These are phyloP conservation scores for Sarcophilus harrisii DNA, from an alignment of 2,797 vertebrate genomes.

Conservation along the genomic window DNA sequence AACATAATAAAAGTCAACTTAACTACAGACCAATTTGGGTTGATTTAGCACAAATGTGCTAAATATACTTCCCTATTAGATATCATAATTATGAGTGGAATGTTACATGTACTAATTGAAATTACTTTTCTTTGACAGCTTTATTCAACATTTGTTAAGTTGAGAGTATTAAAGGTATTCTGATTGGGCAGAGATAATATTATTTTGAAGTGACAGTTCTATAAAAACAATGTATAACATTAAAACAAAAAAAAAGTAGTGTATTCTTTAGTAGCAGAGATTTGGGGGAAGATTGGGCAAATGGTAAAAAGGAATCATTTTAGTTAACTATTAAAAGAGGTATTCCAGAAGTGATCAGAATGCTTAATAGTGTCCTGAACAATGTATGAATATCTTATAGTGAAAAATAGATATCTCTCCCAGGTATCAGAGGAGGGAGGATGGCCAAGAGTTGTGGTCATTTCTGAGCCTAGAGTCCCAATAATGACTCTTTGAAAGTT, in stretches of 20 bases:
- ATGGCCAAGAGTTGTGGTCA: too few relatives aligned
- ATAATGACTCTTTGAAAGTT: too few relatives aligned
- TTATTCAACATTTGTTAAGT: background rate
- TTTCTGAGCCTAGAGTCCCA: too few relatives aligned
- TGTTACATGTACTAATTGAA: background rate
- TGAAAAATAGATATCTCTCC: background rate
- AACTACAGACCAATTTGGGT: background rate
- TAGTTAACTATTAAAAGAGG: too few relatives aligned
- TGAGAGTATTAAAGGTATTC: background rate
- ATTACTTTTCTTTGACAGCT: background rate
- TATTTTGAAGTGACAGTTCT: background rate
- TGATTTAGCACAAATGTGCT: background rate
- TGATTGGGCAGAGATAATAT: background rate
- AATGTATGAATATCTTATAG: background rate
- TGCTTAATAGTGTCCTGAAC: background rate
- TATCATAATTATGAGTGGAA: background rate
- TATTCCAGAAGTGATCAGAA: background rate
- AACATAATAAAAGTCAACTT: background rate
- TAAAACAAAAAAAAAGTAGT: background rate
- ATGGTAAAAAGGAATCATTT: background rate
- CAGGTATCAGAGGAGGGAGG: too few relatives aligned
- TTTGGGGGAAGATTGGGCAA: background rate
- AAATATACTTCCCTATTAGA: background rate
- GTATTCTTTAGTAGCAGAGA: background rate
- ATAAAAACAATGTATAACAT: background rate